phyloP scores from a whole-genome alignment of 2,797 vertebrate genomes.

The Nannoperca australis region DNA sequence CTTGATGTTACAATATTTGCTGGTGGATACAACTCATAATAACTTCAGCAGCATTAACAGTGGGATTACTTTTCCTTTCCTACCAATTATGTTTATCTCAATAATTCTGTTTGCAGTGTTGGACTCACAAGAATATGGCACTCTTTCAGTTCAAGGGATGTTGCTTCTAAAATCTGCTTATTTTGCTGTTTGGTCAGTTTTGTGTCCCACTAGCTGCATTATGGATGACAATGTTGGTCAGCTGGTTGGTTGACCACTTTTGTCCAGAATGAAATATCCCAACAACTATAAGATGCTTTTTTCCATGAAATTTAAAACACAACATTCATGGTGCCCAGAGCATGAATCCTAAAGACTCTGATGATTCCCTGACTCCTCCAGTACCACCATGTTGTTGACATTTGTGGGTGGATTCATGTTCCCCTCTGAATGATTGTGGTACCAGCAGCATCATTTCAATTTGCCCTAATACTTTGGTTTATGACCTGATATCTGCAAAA shows the following conservation, averaged over 20 bases:
- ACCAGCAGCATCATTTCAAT: too few relatives aligned
- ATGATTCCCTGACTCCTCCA: background rate
- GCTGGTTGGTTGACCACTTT: too few relatives aligned
- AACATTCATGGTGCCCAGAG: background rate
- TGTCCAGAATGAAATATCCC: too few relatives aligned
- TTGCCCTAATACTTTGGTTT: too few relatives aligned
- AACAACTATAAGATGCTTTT: background rate
- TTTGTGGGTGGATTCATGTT: background rate
- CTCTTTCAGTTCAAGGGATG: background rate
- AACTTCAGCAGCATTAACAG: slow-evolving; percentile 4
- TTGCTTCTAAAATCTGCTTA: background rate
- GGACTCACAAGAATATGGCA: background rate
- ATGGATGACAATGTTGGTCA: too few relatives aligned
- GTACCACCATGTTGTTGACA: too few relatives aligned
- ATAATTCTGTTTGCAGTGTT: slow-evolving; percentile 23
- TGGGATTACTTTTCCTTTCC: slow-evolving; percentile 13
- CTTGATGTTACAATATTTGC: slow-evolving; percentile 21
- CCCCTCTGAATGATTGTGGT: background rate
- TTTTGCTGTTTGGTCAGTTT: background rate
- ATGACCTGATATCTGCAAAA: too few relatives aligned
- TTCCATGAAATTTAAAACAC: background rate
- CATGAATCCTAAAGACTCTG: background rate
- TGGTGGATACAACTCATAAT: slow-evolving; percentile 6
- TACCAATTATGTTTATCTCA: background rate
- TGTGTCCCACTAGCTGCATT: too few relatives aligned